A percentile compares a stretch with the other conserved stretches of the same genome.
phyloP scores from a whole-genome alignment of 2,888 invertebrate species.

The Eupithecia centaureata region DNA sequence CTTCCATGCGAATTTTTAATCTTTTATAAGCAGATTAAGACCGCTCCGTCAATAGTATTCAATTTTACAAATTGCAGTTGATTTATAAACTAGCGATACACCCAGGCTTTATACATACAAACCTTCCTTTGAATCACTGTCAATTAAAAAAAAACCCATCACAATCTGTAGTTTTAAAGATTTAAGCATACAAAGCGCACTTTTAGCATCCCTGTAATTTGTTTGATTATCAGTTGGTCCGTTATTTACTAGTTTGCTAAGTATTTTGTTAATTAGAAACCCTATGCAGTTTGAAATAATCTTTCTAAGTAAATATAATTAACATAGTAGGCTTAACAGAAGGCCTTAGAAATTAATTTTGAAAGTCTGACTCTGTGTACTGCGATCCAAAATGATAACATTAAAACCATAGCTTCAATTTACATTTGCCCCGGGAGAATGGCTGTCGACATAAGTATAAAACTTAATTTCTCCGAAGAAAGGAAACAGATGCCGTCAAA shows the following conservation, averaged over 20 bases:
- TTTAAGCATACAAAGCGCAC: too few relatives aligned
- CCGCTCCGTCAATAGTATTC: background rate
- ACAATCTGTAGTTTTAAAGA: too few relatives aligned
- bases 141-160: too few relatives aligned
- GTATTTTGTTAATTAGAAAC: background rate
- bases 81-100: too few relatives aligned
- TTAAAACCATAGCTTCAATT: slow-evolving; percentile 33
- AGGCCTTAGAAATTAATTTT: slow-evolving; percentile 9
- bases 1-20: background rate
- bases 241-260: background rate
- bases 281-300: background rate
- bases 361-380: slow-evolving; percentile 12
- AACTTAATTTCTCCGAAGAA: slow-evolving; percentile 44
- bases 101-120: too few relatives aligned
- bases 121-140: too few relatives aligned
- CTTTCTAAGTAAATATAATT: background rate
- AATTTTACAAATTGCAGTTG: background rate
- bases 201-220: too few relatives aligned
- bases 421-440: slow-evolving; percentile 32
- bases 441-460: slow-evolving; percentile 35
- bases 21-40: background rate
- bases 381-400: slow-evolving; percentile 28
- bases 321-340: background rate
- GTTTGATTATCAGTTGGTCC: background rate
- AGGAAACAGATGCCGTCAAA: slow-evolving; percentile 56